Conservation (phyloP, 2,113 vertebrate species). For the Crotalus horridus region DNA sequence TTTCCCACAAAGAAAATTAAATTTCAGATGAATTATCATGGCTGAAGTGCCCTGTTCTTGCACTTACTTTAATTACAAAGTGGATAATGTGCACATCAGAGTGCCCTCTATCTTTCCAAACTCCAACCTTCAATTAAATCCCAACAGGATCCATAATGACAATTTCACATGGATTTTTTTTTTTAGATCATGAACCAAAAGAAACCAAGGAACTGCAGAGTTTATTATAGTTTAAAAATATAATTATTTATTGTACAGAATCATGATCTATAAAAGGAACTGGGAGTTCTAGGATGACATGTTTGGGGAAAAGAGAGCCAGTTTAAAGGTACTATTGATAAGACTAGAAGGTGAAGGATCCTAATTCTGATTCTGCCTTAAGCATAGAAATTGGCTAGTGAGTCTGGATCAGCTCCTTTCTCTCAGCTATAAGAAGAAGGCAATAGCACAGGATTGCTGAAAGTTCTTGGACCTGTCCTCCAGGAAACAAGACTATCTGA, state of each 20-base stretch:
- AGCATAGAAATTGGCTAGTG: background rate
- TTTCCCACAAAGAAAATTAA: background rate
- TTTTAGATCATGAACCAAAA: background rate
- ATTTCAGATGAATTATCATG: background rate
- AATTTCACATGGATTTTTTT: background rate
- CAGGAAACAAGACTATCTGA: background rate
- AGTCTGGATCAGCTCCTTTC: background rate
- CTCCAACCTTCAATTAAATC: background rate
- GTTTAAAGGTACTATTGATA: background rate
- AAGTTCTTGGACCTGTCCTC: background rate
- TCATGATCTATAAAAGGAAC: background rate
- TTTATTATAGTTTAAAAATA: background rate
- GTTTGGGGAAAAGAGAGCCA: background rate
- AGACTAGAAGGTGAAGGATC: background rate
- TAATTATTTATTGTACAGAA: background rate
- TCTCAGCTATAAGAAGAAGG: background rate
- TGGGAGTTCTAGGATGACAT: background rate
- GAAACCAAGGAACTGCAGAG: background rate
- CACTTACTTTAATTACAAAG: background rate
- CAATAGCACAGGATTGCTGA: background rate
- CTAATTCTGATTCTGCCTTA: background rate
- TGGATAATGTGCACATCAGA: background rate
- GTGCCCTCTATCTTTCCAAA: background rate
- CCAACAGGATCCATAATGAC: background rate
- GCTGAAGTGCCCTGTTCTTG: background rate